Conservation (phyloP, 2,797 vertebrate genomes). For the Sphaeramia orbicularis region DNA sequence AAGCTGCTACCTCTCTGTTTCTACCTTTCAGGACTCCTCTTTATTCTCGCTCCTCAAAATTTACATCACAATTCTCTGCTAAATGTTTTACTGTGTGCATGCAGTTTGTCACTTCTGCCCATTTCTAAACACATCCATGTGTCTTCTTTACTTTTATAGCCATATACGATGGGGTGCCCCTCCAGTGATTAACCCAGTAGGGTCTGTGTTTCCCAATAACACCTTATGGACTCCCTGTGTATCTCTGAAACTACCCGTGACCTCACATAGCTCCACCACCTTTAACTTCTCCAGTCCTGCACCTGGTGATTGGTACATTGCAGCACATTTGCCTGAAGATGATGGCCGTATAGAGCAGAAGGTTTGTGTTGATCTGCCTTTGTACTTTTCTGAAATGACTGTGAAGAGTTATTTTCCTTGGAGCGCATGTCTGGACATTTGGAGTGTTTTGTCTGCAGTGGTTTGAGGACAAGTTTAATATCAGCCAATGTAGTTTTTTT, state of each 20-base stretch:
- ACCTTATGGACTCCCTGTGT: slow-evolving; percentile 83
- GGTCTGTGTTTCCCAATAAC: slow-evolving; percentile 85
- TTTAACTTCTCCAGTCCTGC: slow-evolving; percentile 90
- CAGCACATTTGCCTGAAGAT: slow-evolving; percentile 91
- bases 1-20: background rate
- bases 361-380: slow-evolving; percentile 75
- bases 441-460: no score
- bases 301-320: slow-evolving; percentile 93
- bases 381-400: background rate
- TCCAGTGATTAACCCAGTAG: slow-evolving; percentile 91
- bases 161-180: slow-evolving; percentile 92
- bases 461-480: background rate
- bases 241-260: slow-evolving; percentile 82
- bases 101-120: background rate
- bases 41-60: background rate
- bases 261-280: slow-evolving; percentile 83
- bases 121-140: no score
- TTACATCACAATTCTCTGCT: background rate
- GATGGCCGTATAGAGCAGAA: slow-evolving; percentile 93
- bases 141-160: slow-evolving; percentile 67
- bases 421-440: background rate
- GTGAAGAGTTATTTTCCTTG: background rate
- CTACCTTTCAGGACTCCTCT: background rate
- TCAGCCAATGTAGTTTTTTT: background rate
- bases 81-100: fast-evolving